Percentiles rank a stretch among this genome's conserved stretches.
Evolutionary conservation across 2,797 vertebrate genomes (phyloP).

Genomic region (Simalia tracyae): DNA sequence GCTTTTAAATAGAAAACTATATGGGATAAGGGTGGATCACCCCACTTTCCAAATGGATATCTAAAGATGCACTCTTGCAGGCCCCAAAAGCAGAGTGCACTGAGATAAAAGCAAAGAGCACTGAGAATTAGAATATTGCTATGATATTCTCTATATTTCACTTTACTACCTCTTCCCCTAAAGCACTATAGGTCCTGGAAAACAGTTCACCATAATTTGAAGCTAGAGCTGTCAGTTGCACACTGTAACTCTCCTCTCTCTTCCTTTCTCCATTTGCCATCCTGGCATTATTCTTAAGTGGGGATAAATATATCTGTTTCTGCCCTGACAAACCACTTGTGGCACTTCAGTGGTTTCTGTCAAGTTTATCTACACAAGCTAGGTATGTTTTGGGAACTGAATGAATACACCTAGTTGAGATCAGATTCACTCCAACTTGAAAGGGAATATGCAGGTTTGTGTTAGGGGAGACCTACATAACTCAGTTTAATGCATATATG

Average conservation of each 20-base stretch:
- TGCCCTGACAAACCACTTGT: not conserved
- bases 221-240: not conserved
- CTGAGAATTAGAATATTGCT: not conserved
- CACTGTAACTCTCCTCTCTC: not conserved
- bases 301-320: not conserved
- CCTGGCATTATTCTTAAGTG: not conserved
- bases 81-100: not conserved
- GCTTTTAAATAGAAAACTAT: not conserved
- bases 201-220: not conserved
- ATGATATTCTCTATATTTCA: not conserved
- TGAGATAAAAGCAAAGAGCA: not conserved
- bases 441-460: not conserved
- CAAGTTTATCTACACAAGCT: not conserved
- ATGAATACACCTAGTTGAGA: not conserved
- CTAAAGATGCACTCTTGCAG: not conserved
- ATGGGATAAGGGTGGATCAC: not conserved
- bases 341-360: not conserved
- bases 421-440: not conserved
- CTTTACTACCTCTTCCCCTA: not conserved
- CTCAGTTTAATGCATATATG: not conserved
- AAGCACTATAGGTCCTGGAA: not conserved
- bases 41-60: not conserved
- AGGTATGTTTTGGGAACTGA: not conserved
- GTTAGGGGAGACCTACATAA: not conserved
- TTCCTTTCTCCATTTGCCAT: not conserved